A percentile compares a stretch with the other conserved stretches of the same genome.
Conservation (phyloP, 2,888 invertebrate species). For the Chaetogeoica ovagalla region DNA sequence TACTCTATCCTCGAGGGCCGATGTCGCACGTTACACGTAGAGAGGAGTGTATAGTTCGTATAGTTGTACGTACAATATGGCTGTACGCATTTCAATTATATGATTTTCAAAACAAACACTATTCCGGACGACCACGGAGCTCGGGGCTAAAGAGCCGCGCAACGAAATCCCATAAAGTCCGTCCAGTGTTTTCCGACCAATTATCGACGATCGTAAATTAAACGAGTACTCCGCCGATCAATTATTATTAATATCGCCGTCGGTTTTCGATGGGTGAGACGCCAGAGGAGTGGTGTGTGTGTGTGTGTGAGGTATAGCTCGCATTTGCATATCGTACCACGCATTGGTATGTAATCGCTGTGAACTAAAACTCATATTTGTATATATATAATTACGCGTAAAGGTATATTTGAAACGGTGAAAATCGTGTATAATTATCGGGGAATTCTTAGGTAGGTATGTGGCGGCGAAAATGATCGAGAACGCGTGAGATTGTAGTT, state of each 20-base stretch:
- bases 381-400: too few species aligned
- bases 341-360: too few species aligned
- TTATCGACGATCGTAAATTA: slow-evolving; percentile 40
- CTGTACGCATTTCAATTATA: slow-evolving; percentile 39
- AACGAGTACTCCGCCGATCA: slow-evolving; percentile 3
- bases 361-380: too few species aligned
- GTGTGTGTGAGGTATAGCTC: too few species aligned
- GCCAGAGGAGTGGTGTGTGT: neutral
- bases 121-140: neutral
- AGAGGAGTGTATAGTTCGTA: too few species aligned
- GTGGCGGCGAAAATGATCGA: too few species aligned
- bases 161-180: slow-evolving; percentile 34
- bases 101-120: slow-evolving; percentile 46
- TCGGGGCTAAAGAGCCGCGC: neutral
- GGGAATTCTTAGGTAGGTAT: too few species aligned
- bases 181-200: slow-evolving; percentile 31
- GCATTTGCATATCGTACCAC: slow-evolving; percentile 7
- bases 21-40: slow-evolving; percentile 2
- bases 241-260: slow-evolving; percentile 16
- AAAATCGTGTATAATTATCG: too few species aligned
- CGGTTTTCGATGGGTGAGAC: too few species aligned
- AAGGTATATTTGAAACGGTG: too few species aligned
- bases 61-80: neutral
- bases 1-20: slow-evolving; percentile 12
- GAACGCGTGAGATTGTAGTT: too few species aligned